Evolutionary conservation across 1,140 invertebrate genomes (phyloP), one percentile per base, ranked within the genome.

Genomic region (Psix sp.): DNA sequence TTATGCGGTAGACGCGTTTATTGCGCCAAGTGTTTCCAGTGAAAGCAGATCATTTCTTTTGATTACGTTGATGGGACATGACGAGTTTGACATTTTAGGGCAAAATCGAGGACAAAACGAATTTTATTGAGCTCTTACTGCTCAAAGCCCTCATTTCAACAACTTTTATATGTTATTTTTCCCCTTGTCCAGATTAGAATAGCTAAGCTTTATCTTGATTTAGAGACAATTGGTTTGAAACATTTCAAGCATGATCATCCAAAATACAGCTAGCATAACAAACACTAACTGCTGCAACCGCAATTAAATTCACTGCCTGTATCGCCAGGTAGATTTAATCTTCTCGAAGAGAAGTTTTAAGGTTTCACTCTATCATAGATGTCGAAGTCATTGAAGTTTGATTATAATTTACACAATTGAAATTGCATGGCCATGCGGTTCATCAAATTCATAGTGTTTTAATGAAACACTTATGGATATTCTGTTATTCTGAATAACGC

Each of bases 1-100:
- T 54, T 65, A 56, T 66, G 42, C 35, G 35, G 38, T 5, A 65
- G 42, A 54, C 48, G 20, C 48, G 36, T 49, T 49, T 16, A 49
- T 40, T 17, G 42, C 18, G 13, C 7, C 9, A 6, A 26, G 10
- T 2, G 10, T n/a, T 65, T 33, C 13, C 1, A 5, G 20, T 11
- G 11, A 54, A 54, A 54, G 33, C 10, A 40, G 11, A 4, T 36
- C 21, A 15, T 38, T 65, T 54, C 48, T 18, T 48, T 48, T 26
- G 24, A 9, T 21, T 26, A 26, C 11, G 43, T 38, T 14, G 13
- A 38, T 36, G 10, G 11, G 15, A 3, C 13, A 5, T 46, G 29
- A 51, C 18, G 13, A 9, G 21, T 52, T 63, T 63, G 29, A 63
- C 17, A 4, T 39, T 42, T 9, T 14, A 31, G 36, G 13, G 10